phyloP scores from a whole-genome alignment of 2,888 invertebrate species.

The Adineta ricciae region DNA sequence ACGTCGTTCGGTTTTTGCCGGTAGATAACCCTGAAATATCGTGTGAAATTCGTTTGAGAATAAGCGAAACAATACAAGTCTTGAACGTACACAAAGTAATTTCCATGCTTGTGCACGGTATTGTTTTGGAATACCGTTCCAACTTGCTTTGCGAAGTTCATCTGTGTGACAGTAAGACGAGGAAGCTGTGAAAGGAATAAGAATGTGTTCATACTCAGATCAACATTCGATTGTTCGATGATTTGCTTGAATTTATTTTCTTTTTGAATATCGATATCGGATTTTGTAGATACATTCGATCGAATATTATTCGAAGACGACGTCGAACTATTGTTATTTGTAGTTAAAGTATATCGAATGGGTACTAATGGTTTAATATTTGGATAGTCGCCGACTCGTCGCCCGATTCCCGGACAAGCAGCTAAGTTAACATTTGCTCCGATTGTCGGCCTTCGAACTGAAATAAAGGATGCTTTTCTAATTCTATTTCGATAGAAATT shows the following conservation, averaged over 20 bases:
- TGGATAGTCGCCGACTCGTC: neutral
- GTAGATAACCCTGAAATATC: conserved; percentile 69
- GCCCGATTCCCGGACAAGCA: neutral
- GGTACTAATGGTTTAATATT: conserved; percentile 11
- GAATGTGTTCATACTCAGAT: conserved; percentile 15
- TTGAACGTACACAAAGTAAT: conserved; percentile 43
- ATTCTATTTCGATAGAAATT: no score
- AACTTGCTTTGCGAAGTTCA: conserved; percentile 48
- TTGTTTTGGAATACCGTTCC: conserved; percentile 89
- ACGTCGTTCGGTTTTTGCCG: conserved; percentile 67
- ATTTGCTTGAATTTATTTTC: conserved; percentile 30
- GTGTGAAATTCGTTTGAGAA: no score
- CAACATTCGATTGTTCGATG: conserved; percentile 21
- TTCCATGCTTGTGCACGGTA: conserved; percentile 64
- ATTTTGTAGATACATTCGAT: neutral
- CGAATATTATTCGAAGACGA: neutral
- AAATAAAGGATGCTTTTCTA: neutral
- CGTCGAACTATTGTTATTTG: neutral
- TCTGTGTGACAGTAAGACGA: no score
- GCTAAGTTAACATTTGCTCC: neutral
- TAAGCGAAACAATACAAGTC: no score
- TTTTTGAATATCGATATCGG: conserved; percentile 18
- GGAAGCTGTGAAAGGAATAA: no score
- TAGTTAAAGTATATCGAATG: neutral
- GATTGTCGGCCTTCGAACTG: neutral